A percentile compares a stretch with the other conserved stretches of the same genome.
Evolutionary conservation across 2,888 invertebrate genomes (phyloP).

Genomic region (Anthophora plumipes): DNA sequence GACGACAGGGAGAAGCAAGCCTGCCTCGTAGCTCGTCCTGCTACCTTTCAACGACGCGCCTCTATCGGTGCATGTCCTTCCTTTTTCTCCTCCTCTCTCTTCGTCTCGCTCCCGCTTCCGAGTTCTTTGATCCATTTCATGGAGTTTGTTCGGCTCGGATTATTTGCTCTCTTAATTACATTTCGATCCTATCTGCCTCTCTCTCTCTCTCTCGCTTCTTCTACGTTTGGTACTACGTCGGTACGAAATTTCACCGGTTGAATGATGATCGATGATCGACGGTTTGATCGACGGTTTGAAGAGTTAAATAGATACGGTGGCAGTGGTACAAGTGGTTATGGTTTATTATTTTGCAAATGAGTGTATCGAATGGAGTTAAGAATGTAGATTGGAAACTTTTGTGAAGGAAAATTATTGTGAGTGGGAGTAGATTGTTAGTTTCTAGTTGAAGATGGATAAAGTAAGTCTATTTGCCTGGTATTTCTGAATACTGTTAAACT

Average conservation of each 20-base stretch:
- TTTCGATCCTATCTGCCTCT: conserved; percentile 75
- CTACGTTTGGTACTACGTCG: conserved; percentile 6
- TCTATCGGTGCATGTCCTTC: conserved; percentile 63
- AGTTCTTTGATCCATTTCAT: conserved; percentile 81
- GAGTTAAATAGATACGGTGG: conserved; percentile 2
- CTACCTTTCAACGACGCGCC: conserved; percentile 62
- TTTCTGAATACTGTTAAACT: too few species aligned
- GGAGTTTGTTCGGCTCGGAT: conserved; percentile 80
- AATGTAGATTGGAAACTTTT: too few species aligned
- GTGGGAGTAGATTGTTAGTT: too few species aligned
- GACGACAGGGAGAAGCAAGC: conserved; percentile 72
- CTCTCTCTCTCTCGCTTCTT: conserved; percentile 5
- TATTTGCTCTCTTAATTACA: conserved; percentile 83
- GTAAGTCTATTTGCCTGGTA: too few species aligned
- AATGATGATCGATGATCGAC: conserved; percentile 45
- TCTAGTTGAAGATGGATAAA: too few species aligned
- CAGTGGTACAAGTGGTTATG: background rate
- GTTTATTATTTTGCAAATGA: background rate
- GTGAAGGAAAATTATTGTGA: too few species aligned
- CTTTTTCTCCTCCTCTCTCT: conserved; percentile 10
- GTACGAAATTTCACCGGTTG: conserved; percentile 33
- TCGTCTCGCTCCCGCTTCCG: conserved; percentile 57
- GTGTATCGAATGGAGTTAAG: too few species aligned
- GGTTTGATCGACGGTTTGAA: conserved; percentile 47
- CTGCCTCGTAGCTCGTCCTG: conserved; percentile 63